A percentile compares a stretch with the other conserved stretches of the same genome.
Conservation (phyloP, 2,113 vertebrate genomes). For the Sterna hirundo region DNA sequence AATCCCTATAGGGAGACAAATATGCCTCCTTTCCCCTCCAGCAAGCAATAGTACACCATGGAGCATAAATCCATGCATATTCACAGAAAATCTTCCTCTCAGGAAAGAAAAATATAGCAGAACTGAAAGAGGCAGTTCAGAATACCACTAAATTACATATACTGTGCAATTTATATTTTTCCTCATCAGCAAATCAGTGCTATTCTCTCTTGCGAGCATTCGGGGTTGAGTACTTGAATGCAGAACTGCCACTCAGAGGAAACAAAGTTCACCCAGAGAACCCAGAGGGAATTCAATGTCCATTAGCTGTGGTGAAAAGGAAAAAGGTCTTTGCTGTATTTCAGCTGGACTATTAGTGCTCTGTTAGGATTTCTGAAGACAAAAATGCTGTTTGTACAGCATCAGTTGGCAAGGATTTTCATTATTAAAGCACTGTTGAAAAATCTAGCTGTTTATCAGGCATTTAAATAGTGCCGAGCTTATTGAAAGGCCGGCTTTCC, state of each 20-base stretch:
- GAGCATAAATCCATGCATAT: background rate
- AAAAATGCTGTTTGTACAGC: background rate
- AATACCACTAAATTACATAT: background rate
- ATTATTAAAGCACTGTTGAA: background rate
- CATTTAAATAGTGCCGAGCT: background rate
- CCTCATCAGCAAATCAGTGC: background rate
- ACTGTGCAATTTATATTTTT: background rate
- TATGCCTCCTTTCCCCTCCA: background rate
- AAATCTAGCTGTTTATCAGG: background rate
- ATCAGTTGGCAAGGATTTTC: background rate
- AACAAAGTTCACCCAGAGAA: accelerated
- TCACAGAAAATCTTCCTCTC: background rate
- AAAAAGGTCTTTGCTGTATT: background rate
- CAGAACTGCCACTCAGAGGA: background rate
- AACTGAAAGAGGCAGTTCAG: background rate
- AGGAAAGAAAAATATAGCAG: background rate
- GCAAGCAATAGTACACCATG: background rate
- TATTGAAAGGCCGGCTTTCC: background rate
- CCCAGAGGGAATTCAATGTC: background rate
- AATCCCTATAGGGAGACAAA: background rate
- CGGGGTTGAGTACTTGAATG: background rate
- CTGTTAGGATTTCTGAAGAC: background rate
- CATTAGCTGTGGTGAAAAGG: background rate
- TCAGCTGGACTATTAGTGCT: background rate
- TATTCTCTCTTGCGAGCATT: background rate